phyloP scores from a whole-genome alignment of 1,140 invertebrate species.

The Trachymyrmex septentrionalis region DNA sequence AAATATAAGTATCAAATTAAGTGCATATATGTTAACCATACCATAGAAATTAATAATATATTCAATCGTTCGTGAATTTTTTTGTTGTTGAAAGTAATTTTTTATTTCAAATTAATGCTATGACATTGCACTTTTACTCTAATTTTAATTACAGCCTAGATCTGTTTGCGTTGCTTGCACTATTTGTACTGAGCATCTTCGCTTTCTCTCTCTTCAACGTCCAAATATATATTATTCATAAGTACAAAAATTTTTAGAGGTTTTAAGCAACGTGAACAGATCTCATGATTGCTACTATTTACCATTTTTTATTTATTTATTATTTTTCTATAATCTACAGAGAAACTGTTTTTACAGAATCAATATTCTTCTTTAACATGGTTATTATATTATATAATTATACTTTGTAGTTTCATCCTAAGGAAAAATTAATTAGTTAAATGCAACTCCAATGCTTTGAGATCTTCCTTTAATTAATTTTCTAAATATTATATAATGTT shows the following conservation, averaged over 20 bases:
- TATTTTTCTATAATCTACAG: neutral
- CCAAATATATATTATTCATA: too few relatives aligned
- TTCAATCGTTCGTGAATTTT: neutral
- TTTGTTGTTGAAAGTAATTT: conserved; percentile 47
- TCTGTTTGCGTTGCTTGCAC: too few relatives aligned
- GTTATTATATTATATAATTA: neutral
- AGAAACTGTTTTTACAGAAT: neutral
- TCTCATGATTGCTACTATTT: neutral
- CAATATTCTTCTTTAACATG: neutral
- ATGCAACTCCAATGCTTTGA: neutral
- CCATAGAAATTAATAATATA: neutral
- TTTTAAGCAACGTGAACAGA: too few relatives aligned
- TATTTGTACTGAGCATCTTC: too few relatives aligned
- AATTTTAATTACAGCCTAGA: neutral
- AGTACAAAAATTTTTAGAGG: too few relatives aligned
- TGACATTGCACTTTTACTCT: neutral
- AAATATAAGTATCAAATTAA: neutral
- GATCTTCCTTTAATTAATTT: conserved; percentile 2
- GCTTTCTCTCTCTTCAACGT: too few relatives aligned
- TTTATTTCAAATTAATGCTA: conserved; percentile 43
- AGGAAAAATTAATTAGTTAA: conserved; percentile 6
- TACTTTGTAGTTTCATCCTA: neutral
- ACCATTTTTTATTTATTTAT: neutral
- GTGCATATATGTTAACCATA: neutral
- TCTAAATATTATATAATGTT: neutral